Percentiles rank a stretch among this genome's conserved stretches.
These are phyloP conservation scores for Onychomys torridus DNA, from an alignment of 2,797 vertebrate species.

Conservation along the genomic window DNA sequence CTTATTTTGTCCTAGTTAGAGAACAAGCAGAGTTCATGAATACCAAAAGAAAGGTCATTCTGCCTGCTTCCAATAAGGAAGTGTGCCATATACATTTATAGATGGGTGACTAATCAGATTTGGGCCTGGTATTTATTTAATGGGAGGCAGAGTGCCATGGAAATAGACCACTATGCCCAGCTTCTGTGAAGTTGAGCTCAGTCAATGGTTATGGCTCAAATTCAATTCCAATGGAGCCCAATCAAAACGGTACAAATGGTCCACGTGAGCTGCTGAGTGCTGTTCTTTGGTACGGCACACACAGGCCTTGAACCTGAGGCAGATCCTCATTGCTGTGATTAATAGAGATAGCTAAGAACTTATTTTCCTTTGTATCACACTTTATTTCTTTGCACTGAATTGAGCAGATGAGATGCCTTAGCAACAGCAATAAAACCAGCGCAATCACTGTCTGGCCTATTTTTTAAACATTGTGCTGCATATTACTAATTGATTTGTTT, in stretches of 20 bases:
- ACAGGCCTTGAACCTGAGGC: not conserved
- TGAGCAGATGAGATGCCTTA: slow-evolving; percentile 67
- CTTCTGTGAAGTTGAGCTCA: not conserved
- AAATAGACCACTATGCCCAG: not conserved
- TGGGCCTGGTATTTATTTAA: slow-evolving; percentile 5
- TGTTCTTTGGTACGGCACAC: not conserved
- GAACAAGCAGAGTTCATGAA: not conserved
- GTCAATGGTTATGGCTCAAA: not conserved
- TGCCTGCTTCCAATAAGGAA: not conserved
- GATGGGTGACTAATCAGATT: not conserved
- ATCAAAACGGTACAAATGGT: slow-evolving; percentile 15
- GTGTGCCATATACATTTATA: not conserved
- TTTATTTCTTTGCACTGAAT: slow-evolving; percentile 71
- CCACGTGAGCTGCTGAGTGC: not conserved
- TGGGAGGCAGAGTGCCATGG: not conserved
- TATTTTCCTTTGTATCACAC: not conserved
- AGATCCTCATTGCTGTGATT: slow-evolving; percentile 48
- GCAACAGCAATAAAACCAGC: slow-evolving; percentile 64
- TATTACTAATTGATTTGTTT: slow-evolving; percentile 81
- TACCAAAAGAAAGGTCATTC: not conserved
- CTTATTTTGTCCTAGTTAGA: slow-evolving; percentile 42
- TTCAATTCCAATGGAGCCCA: slow-evolving; percentile 2
- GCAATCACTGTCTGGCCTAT: slow-evolving; percentile 46
- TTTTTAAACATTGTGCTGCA: slow-evolving; percentile 31
- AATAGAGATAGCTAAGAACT: slow-evolving; percentile 14